Conservation (phyloP, 2,888 invertebrate genomes). For the Chaitophorus viminalis region DNA sequence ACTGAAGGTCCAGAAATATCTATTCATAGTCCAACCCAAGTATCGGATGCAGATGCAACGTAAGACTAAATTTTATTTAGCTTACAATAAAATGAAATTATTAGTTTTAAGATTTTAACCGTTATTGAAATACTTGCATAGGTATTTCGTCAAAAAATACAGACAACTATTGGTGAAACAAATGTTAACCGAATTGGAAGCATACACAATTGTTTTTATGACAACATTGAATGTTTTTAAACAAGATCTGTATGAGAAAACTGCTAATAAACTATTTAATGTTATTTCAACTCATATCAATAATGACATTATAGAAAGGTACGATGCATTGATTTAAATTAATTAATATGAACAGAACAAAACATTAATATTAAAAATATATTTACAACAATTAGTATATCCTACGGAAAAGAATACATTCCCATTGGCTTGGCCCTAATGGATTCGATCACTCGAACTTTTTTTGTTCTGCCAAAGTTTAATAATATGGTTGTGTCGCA, state of each 20-base stretch:
- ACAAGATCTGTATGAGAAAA: conserved; percentile 5
- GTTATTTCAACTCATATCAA: conserved; percentile 41
- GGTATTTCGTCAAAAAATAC: conserved; percentile 34
- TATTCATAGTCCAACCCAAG: conserved; percentile 17
- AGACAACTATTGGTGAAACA: conserved; percentile 34
- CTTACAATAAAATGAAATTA: not conserved
- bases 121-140: not conserved
- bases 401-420: conserved; percentile 45
- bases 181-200: conserved; percentile 53
- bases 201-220: conserved; percentile 26
- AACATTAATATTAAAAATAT: not conserved
- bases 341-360: not conserved
- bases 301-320: conserved; percentile 34
- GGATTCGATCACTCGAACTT: conserved; percentile 42
- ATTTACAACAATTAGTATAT: conserved; percentile 7
- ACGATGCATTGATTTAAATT: not conserved
- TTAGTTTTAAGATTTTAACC: not conserved
- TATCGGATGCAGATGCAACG: conserved; percentile 28
- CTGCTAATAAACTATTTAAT: not conserved
- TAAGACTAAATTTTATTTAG: not conserved
- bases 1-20: conserved; percentile 48
- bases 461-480: conserved; percentile 22
- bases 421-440: conserved; percentile 39
- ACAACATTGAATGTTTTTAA: conserved; percentile 27
- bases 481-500: conserved; percentile 36